Evolutionary conservation across 2,113 vertebrate genomes (phyloP).

Genomic region (Indicator indicator): DNA sequence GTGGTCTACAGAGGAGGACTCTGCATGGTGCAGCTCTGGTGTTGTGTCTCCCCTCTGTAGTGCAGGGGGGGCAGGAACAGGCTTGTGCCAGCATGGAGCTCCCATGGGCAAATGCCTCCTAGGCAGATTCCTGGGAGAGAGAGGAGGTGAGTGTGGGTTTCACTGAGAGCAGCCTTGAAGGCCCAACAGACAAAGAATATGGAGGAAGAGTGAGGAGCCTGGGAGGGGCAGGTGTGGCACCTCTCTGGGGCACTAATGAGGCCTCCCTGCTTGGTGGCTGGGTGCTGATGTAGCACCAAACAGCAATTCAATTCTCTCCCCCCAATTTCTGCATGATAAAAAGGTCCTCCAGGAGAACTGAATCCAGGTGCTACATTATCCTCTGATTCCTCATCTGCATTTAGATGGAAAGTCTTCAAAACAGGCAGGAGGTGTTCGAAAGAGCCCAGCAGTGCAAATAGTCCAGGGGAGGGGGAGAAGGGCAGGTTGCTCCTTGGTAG

Average conservation of each 20-base stretch:
- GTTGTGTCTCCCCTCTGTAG: neutral
- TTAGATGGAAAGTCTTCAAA: neutral
- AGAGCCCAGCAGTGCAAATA: neutral
- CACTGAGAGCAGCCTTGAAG: neutral
- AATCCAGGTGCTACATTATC: neutral
- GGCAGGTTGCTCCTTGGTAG: neutral
- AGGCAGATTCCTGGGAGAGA: neutral
- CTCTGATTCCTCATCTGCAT: neutral
- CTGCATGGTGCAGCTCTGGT: neutral
- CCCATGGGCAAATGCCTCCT: neutral
- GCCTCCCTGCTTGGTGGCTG: neutral
- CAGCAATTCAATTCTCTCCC: neutral
- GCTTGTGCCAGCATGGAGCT: accelerated
- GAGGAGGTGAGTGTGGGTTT: neutral
- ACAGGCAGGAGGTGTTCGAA: neutral
- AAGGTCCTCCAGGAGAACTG: neutral
- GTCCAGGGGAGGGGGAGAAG: neutral
- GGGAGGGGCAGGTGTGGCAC: neutral
- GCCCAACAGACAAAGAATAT: neutral
- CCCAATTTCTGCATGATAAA: neutral
- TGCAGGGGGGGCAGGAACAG: neutral
- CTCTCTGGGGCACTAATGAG: neutral
- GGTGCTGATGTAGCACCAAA: neutral
- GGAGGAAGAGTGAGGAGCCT: neutral
- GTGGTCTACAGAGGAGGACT: neutral